Base-by-base conservation (phyloP, 1,140 invertebrate species). In the Dendroctonus valens region DNA sequence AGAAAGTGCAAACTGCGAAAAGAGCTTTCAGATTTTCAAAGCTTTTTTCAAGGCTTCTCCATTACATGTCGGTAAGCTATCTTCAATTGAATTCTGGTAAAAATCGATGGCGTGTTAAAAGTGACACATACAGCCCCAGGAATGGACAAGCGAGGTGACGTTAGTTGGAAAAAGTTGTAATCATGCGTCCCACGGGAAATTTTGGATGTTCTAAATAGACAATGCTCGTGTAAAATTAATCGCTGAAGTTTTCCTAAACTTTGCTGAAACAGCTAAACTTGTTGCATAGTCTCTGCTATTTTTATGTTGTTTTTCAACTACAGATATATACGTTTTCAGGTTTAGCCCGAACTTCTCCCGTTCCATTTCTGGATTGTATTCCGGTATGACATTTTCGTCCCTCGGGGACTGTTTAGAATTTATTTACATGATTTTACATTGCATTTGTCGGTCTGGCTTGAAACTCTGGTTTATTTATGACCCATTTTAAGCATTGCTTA, bases 191-290 rank as follows among this genome's bases (percentile, higher is more conserved):
- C 58, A 8, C 58, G 58, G 58, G 58, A 59, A 59, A 59, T 59
- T 59, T 40, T 59, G 58, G 58, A 49, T 59, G 58, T 59, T 49
- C 58, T 50, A 50, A 59, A 59, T 59, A 50, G 58, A 39, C 58
- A 50, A 59, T 50, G 44, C 42, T 49, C 44, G 58, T 59, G 44
- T 50, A 59, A 59, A 59, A 59, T 59, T 59, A 59, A 59, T 59
- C 58, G 58, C 58, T 12, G 41, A 59, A 59, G 44, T 59, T 59
- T 59, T 41, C 58, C 11, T 12, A 4, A 48, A 59, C 42, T 49
- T 59, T 37, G 7, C 58, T 40, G 26, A 26, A 59, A 59, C 58
- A 38, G 44, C 55, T 15, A 40, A 59, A 59, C 58, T 59, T 59
- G 58, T 59, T 59, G 58, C 58, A 40, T 15, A 38, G 6, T 44